Evolutionary conservation across 1,140 invertebrate species (phyloP).

Genomic region (Drosophila saltans): DNA sequence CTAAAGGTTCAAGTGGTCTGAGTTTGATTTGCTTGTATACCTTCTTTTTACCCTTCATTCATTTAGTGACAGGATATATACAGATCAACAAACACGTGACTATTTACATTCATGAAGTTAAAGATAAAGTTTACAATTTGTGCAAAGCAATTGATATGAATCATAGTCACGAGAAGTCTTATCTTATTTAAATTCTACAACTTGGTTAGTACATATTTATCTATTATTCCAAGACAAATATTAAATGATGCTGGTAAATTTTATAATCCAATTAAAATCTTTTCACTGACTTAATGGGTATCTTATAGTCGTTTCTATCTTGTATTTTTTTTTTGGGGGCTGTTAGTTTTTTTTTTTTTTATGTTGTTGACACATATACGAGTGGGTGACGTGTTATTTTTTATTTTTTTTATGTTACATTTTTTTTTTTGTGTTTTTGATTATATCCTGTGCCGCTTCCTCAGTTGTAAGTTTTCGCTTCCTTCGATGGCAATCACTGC

Average conservation of each 20-base stretch:
- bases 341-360: conserved; percentile 16
- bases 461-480: conserved; percentile 82
- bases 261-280: too few species aligned
- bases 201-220: too few species aligned
- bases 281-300: background rate
- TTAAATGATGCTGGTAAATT: too few species aligned
- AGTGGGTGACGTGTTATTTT: conserved; percentile 62
- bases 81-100: background rate
- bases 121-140: too few species aligned
- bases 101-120: too few species aligned
- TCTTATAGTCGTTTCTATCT: background rate
- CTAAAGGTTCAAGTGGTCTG: conserved; percentile 57
- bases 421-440: conserved; percentile 23
- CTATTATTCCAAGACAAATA: too few species aligned
- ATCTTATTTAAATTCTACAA: too few species aligned
- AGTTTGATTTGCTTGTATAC: background rate
- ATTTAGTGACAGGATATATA: background rate
- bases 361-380: conserved; percentile 66
- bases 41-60: background rate
- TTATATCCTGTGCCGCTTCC: conserved; percentile 76
- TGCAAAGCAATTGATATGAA: too few species aligned
- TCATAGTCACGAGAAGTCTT: too few species aligned
- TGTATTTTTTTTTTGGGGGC: conserved; percentile 9
- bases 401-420: conserved; percentile 12
- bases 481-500: conserved; percentile 73